These are phyloP conservation scores for Muraenolepis orangiensis DNA, from an alignment of 2,797 vertebrate genomes.

Conservation along the genomic window DNA sequence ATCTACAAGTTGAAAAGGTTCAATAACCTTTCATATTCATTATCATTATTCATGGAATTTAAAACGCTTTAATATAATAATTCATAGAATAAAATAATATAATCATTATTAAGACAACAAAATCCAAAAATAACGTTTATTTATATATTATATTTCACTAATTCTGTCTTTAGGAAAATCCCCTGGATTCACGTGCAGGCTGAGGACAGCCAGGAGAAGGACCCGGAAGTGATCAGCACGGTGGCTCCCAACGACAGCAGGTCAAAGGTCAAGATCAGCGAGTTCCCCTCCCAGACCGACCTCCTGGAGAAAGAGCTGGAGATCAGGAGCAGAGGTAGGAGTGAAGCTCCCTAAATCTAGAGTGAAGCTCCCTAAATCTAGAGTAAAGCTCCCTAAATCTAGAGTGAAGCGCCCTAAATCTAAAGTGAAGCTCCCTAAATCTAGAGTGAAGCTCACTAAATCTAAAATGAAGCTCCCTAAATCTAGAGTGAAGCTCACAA, in stretches of 20 bases:
- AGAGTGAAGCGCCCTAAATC: too few species aligned
- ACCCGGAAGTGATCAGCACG: constrained; percentile 92
- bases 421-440: too few species aligned
- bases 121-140: too few species aligned
- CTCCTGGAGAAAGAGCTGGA: constrained; percentile 90
- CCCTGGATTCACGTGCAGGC: constrained; percentile 96
- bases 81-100: too few species aligned
- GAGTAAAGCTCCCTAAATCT: background rate
- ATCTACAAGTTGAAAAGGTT: constrained; percentile 99
- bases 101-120: too few species aligned
- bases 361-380: background rate
- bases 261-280: constrained; percentile 67
- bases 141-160: background rate
- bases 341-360: background rate
- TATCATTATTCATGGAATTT: too few species aligned
- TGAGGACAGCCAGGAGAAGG: constrained; percentile 93
- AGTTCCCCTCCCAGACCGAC: constrained; percentile 79
- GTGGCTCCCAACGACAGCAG: constrained; percentile 86
- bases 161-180: constrained; percentile 81
- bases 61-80: too few species aligned
- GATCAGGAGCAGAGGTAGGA: constrained; percentile 82
- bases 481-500: too few species aligned
- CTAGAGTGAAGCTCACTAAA: background rate
- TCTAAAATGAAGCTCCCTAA: too few species aligned
- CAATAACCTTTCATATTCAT: too few species aligned